These are phyloP conservation scores for Caradrina kadenii DNA, from an alignment of 2,888 invertebrate genomes.

Conservation along the genomic window DNA sequence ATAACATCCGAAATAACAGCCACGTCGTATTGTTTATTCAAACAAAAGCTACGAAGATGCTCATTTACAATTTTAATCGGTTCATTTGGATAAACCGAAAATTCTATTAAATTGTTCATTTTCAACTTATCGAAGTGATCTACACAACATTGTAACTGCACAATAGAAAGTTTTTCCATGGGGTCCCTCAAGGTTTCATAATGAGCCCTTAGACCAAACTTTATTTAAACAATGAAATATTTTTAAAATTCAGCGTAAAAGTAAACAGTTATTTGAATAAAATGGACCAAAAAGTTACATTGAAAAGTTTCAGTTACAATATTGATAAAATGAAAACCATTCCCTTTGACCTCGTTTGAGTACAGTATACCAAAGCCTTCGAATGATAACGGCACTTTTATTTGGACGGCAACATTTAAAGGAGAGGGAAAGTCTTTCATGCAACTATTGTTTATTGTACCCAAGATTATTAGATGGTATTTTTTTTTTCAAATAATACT, in stretches of 20 bases:
- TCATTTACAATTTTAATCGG: slow-evolving; percentile 62
- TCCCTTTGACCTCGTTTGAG: slow-evolving; percentile 35
- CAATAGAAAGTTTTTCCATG: slow-evolving; percentile 1
- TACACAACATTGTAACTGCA: slow-evolving; percentile 11
- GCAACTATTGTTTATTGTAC: slow-evolving; percentile 37
- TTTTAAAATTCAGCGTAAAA: not conserved
- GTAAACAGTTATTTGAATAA: not conserved
- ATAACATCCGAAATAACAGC: slow-evolving; percentile 44
- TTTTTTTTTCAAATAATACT: not conserved
- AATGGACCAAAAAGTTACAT: not conserved
- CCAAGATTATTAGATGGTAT: slow-evolving; percentile 14
- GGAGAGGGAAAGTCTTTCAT: slow-evolving; percentile 31
- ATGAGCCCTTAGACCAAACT: not conserved
- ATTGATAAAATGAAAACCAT: slow-evolving; percentile 33
- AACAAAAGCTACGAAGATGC: slow-evolving; percentile 50
- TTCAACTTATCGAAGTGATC: slow-evolving; percentile 48
- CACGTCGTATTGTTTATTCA: slow-evolving; percentile 56
- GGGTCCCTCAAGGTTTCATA: slow-evolving; percentile 22
- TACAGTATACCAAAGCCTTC: slow-evolving; percentile 31
- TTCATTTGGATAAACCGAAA: slow-evolving; percentile 49
- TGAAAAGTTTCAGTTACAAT: not conserved
- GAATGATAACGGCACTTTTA: slow-evolving; percentile 24
- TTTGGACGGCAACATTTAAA: slow-evolving; percentile 27
- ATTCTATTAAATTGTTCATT: slow-evolving; percentile 57
- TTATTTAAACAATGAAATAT: not conserved